Base-by-base conservation (phyloP, 1,140 invertebrate species). In the Euglossa dilemma region DNA sequence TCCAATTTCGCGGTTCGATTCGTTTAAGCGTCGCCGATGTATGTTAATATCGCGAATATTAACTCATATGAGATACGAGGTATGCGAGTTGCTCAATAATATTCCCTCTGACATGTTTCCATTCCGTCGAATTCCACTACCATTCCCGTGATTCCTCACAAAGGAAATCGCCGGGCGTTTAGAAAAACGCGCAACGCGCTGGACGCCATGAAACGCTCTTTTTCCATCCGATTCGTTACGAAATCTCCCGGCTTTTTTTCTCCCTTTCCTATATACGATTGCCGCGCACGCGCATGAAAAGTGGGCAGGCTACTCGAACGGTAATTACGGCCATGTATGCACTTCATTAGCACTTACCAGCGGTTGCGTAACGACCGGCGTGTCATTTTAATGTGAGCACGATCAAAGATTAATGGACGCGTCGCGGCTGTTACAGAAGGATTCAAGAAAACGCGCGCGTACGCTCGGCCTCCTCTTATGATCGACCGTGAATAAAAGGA, bases 271-370 rank as follows among this genome's bases (percentile, higher is more conserved):
- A 72, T 85, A 84, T 87, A 91, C 90, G 78, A 84, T 80, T 80
- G 67, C 14, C 18, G 54, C 71, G 71, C 54, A 36, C 84, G 86
- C 71, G 84, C 83, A 89, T 91, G 88, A 92, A 92, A 92, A 92
- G 90, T 90, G 89, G 89, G 88, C 88, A 93, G 90, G 90, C 89
- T 85, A 90, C 88, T 90, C 83, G 89, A 89, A 82, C 87, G 87
- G 89, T 93, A 93, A 94, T 93, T 94, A 92, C 91, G 74, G 81
- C 89, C 83, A 85, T 91, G 90, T 92, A 91, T 93, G 90, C 91
- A 92, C 93, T 93, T 94, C 92, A 93, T 94, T 93, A 94, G 91
- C 87, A 91, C 90, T 91, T 85, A 92, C 89, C 85, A 84, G 71
- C 84, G 77, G 88, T 93, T 93, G 92, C 92, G 88, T 93, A 93